Conservation (phyloP, 2,888 invertebrate species). For the Crepidodera aurea region DNA sequence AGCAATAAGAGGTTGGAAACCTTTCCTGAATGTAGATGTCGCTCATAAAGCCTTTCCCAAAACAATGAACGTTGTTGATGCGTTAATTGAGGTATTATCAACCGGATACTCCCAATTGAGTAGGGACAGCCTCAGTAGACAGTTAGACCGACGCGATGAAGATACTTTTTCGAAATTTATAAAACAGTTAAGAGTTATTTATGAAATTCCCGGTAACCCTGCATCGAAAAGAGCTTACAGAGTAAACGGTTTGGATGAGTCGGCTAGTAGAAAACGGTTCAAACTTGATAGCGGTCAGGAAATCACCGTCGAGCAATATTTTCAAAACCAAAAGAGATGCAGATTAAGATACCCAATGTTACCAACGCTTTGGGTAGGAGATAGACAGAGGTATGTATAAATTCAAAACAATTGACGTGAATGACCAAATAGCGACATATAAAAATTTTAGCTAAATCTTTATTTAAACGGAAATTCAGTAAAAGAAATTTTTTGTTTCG, state of each 20-base stretch:
- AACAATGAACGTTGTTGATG: slow-evolving; percentile 62
- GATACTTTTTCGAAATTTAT: slow-evolving; percentile 39
- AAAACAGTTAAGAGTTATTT: slow-evolving; percentile 59
- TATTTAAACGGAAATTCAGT: too few relatives aligned
- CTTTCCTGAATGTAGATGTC: slow-evolving; percentile 90
- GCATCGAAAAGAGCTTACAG: slow-evolving; percentile 60
- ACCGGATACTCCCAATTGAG: slow-evolving; percentile 9
- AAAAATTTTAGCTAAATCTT: too few relatives aligned
- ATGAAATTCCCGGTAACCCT: slow-evolving; percentile 61
- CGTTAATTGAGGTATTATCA: slow-evolving; percentile 36
- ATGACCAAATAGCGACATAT: too few relatives aligned
- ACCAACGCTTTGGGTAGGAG: slow-evolving; percentile 83
- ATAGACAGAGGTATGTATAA: slow-evolving; percentile 34
- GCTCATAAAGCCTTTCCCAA: slow-evolving; percentile 82
- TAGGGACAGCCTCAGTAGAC: slow-evolving; percentile 26
- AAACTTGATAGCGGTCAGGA: slow-evolving; percentile 40
- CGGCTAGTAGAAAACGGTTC: slow-evolving; percentile 60
- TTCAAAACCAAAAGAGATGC: slow-evolving; percentile 53
- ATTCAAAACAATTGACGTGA: neutral
- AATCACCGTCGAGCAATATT: slow-evolving; percentile 64
- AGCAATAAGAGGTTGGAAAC: slow-evolving; percentile 87
- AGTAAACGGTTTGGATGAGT: slow-evolving; percentile 59
- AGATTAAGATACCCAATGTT: slow-evolving; percentile 70
- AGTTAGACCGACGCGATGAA: slow-evolving; percentile 38
- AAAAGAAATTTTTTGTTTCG: too few relatives aligned